Evolutionary conservation across 2,888 invertebrate species (phyloP).

Genomic region (Melanophora roralis): DNA sequence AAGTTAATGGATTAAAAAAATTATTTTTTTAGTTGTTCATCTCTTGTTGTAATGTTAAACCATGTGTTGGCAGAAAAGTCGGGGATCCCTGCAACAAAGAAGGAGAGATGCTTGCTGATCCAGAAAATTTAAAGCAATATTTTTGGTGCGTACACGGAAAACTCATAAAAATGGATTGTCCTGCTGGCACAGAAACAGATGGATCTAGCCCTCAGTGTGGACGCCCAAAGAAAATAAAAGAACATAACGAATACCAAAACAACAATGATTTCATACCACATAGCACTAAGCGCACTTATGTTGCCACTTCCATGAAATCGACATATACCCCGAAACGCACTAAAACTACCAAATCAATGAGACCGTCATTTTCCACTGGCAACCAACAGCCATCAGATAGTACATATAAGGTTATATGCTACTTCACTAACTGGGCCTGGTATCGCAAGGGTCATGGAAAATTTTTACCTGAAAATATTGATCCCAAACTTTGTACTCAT

Average conservation of each 20-base stretch:
- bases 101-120: constrained; percentile 81
- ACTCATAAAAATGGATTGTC: constrained; percentile 84
- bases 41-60: too few relatives aligned
- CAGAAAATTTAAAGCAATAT: constrained; percentile 85
- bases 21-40: too few relatives aligned
- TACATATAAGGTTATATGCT: constrained; percentile 89
- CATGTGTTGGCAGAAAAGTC: constrained; percentile 65
- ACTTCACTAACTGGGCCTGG: constrained; percentile 97
- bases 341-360: too few relatives aligned
- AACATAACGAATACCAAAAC: constrained; percentile 51
- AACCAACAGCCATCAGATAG: constrained; percentile 80
- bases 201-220: constrained; percentile 83
- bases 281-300: constrained; percentile 67
- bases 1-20: too few relatives aligned
- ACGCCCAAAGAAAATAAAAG: constrained; percentile 80
- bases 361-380: constrained; percentile 73
- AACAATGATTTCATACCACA: constrained; percentile 58
- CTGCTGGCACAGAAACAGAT: constrained; percentile 86
- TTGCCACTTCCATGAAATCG: constrained; percentile 69
- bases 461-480: constrained; percentile 90
- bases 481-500: constrained; percentile 92
- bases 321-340: too few relatives aligned
- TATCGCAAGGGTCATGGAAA: constrained; percentile 89
- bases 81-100: constrained; percentile 81
- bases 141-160: constrained; percentile 89